Evolutionary conservation across 2,888 invertebrate species (phyloP), one percentile per base, ranked within the genome.

Genomic region (Drosophila engyochracea): DNA sequence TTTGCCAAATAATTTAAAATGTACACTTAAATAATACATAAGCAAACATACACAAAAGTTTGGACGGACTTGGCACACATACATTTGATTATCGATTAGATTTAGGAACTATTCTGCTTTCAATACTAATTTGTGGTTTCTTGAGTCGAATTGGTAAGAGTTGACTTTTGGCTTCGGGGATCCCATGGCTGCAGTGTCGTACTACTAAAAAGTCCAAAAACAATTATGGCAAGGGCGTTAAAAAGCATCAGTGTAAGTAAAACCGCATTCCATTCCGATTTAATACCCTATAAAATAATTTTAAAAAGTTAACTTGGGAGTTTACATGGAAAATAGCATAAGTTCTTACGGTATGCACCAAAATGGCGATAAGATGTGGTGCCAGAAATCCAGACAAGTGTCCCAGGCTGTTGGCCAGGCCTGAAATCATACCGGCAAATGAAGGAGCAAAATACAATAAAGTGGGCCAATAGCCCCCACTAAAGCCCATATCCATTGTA

Each of bases 371-470:
- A 4, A 92, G 77, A 0, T 91, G 74, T 0, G 94, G 94, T 5
- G 93, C 91, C 4, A 93, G 55, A 72, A 94, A 93, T 14, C 94
- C 94, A 47, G 93, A 92, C 4, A 93, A 72, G 25, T 93, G 93
- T 2, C 92, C 94, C 62, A 94, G 81, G 22, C 93, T 92, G 69
- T 94, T 94, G 39, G 93, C 92, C n/a, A 94, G 80, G 1, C 94
- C 94, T 3, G 93, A 93, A 14, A 94, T 79, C 4, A 94, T 84
- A 1, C 94, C 94, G 2, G 94, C 92, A 82, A 91, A 94, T 3
- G 93, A 91, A 2, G 94, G 94, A 3, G 94, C 94, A 62, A 94
- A 84, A 73, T 94, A 94, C 28, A 94, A 89, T 47, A 93, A 89
- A 68, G 93, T 94, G 12, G 94, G 91, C 90, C 94, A 92, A 79